phyloP scores from a whole-genome alignment of 2,888 invertebrate genomes.

The Germaria angustata region DNA sequence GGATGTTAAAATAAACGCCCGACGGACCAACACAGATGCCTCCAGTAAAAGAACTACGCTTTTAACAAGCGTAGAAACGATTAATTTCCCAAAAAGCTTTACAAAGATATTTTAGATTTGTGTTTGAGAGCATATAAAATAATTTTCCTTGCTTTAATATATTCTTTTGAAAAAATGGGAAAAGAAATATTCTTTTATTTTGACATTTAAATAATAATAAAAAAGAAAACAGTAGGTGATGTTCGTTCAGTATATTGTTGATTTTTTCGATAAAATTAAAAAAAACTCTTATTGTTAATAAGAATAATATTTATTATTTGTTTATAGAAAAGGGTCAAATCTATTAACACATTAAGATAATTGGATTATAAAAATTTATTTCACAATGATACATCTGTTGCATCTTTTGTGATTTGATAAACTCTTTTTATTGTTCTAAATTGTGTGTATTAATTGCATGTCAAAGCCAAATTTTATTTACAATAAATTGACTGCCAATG shows the following conservation, averaged over 20 bases:
- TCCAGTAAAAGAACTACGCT: conserved; percentile 1
- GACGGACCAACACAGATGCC: neutral
- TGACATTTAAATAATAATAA: neutral
- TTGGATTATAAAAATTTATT: neutral
- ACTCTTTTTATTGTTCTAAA: neutral
- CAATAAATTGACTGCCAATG: too few relatives aligned
- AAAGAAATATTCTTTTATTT: conserved; percentile 2
- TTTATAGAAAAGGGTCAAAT: neutral
- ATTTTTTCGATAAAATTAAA: neutral
- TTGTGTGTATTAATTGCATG: too few relatives aligned
- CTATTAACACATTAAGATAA: neutral
- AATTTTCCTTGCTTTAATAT: conserved; percentile 6
- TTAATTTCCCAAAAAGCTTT: conserved; percentile 13
- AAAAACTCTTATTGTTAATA: neutral
- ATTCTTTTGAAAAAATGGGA: neutral
- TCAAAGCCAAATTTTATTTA: too few relatives aligned
- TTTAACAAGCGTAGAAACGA: conserved; percentile 21
- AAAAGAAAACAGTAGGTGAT: neutral
- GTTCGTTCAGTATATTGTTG: neutral
- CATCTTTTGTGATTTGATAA: neutral
- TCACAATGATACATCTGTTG: neutral
- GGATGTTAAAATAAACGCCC: neutral
- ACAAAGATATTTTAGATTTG: conserved; percentile 10
- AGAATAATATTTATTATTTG: neutral
- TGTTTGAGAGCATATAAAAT: neutral